Base-by-base conservation (phyloP, 2,888 invertebrate species). In the Leptinotarsa rubiginosa region DNA sequence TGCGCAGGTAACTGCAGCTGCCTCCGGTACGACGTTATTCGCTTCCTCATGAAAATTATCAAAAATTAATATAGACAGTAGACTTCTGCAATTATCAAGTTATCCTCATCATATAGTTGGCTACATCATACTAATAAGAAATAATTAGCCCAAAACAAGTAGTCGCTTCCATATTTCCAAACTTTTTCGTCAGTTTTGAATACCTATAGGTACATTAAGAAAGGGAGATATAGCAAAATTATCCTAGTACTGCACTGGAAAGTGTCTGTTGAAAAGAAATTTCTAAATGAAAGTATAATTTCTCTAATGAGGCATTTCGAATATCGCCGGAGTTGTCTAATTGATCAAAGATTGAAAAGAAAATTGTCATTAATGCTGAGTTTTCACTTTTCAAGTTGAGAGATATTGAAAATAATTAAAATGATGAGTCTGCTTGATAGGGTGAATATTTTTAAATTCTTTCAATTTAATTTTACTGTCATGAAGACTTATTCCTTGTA, bases 291-390 rank as follows among this genome's bases (percentile, higher is more conserved):
- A 62, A 41, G 41, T 62, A 41, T 62, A 41, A 62, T 62, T n/a
- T 25, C 31, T 12, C 25, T 41, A 62, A 62, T 62, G 62, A 62
- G 62, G 10, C 41, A 41, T 62, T 62, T n/a, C 62, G 62, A 62
- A 4, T 13, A 59, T 59, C 15, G 15, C 12, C 15, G 15, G 25
- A 62, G 41, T 62, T 4, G n/a, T 31, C 62, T 62, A 41, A 31
- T 41, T 62, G 31, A 62, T 62, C 62, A n/a, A 31, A 31, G 31
- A 56, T 56, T 56, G 10, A 18, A 3, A 62, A 16, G 10, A 41
- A 62, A 62, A 56, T 56, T 22, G 56, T 62, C 62, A 41, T 62
- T 16, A 62, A 13, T n/a, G 62, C 62, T 62, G 62, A 62, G 62
- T 31, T 62, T n/a, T 41, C n/a, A 41, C 12, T 31, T 62, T 62